phyloP scores from a whole-genome alignment of 2,113 vertebrate species.

The Calidris pugnax region DNA sequence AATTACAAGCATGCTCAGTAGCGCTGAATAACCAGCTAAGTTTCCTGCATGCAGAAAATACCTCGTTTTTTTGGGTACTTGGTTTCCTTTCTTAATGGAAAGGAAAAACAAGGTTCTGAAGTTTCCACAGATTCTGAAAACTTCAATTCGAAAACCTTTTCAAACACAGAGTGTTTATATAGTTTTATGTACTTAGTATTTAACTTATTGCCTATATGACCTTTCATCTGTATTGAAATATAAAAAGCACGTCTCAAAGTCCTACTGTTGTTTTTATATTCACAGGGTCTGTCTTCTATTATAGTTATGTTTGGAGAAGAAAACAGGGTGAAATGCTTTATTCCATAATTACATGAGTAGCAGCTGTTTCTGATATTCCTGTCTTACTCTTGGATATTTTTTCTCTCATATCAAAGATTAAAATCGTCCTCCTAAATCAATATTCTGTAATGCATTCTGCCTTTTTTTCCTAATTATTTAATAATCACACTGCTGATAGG shows the following conservation, averaged over 20 bases:
- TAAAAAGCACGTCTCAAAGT: neutral
- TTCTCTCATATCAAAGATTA: neutral
- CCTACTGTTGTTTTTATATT: neutral
- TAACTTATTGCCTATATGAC: neutral
- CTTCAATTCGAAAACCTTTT: neutral
- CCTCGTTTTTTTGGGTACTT: neutral
- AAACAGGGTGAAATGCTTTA: neutral
- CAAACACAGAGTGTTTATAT: neutral
- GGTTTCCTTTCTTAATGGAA: neutral
- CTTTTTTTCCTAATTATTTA: neutral
- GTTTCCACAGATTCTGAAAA: neutral
- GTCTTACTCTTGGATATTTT: neutral
- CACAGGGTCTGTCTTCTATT: neutral
- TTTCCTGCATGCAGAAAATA: neutral
- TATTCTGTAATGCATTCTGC: neutral
- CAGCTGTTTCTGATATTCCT: neutral
- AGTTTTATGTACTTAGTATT: neutral
- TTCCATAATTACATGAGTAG: neutral
- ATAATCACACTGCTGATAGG: neutral
- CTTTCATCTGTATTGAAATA: neutral
- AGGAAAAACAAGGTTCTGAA: neutral
- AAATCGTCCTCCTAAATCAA: neutral
- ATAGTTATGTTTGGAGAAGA: neutral
- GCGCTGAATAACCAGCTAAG: neutral
- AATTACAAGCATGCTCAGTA: neutral